Conservation (phyloP, 2,888 invertebrate genomes). For the Parascotia fuliginaria region DNA sequence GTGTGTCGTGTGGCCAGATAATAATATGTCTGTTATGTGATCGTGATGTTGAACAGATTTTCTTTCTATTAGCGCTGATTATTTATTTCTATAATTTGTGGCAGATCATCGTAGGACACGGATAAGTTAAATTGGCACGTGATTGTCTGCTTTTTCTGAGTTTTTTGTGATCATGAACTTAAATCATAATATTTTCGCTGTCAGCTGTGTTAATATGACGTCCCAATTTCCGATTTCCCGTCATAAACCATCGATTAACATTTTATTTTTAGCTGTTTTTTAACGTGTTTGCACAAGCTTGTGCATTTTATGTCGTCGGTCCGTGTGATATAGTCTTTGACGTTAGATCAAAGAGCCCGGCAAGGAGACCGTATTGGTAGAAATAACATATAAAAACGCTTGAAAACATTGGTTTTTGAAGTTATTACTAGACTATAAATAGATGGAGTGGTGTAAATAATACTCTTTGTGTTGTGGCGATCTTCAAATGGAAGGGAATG, state of each 20-base stretch:
- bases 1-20: constrained; percentile 65
- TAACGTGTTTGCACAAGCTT: constrained; percentile 53
- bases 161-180: constrained; percentile 7
- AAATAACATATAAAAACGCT: constrained; percentile 70
- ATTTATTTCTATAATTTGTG: neutral
- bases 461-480: constrained; percentile 26
- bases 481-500: neutral
- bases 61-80: constrained; percentile 1
- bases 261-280: constrained; percentile 46
- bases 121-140: neutral
- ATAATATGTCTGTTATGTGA: constrained; percentile 54
- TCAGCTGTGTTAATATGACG: constrained; percentile 21
- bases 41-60: constrained; percentile 24
- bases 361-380: constrained; percentile 77
- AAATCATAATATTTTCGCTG: constrained; percentile 18
- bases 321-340: constrained; percentile 64
- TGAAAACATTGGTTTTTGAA: constrained; percentile 55
- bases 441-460: constrained; percentile 36
- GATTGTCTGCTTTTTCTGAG: neutral
- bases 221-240: constrained; percentile 51
- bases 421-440: constrained; percentile 46
- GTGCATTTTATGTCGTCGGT: constrained; percentile 52
- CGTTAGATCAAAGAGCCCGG: constrained; percentile 73
- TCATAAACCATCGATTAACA: constrained; percentile 53
- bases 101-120: too few species aligned